These are phyloP conservation scores for Fringilla coelebs DNA, from an alignment of 2,797 vertebrate species.

Conservation along the genomic window DNA sequence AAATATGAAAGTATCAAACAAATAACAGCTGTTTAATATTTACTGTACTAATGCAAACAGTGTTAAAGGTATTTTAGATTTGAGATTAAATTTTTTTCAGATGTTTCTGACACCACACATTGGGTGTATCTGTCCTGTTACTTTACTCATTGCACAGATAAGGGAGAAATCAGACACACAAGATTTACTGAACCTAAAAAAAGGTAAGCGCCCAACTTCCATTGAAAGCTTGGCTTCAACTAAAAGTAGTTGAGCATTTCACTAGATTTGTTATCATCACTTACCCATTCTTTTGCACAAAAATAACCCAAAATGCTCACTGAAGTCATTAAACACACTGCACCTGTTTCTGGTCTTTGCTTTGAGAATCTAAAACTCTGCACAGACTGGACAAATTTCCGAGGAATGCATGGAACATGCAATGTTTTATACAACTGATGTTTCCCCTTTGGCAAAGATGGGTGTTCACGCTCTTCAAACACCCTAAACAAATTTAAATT, in stretches of 20 bases:
- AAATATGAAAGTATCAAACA: background rate
- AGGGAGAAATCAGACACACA: background rate
- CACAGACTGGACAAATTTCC: slow-evolving; percentile 48
- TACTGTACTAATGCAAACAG: background rate
- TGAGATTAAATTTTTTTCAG: background rate
- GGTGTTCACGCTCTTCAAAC: slow-evolving; percentile 49
- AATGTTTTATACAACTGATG: slow-evolving; percentile 46
- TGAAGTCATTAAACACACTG: slow-evolving; percentile 13
- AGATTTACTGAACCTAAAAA: background rate
- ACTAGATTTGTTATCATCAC: background rate
- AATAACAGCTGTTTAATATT: background rate
- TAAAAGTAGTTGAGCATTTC: background rate
- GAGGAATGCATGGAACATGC: slow-evolving; percentile 33
- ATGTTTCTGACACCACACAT: background rate
- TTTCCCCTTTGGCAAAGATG: slow-evolving; percentile 39
- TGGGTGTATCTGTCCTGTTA: background rate
- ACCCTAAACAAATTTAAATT: slow-evolving; percentile 38
- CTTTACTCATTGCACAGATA: background rate
- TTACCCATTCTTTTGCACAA: background rate
- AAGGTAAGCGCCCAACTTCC: background rate
- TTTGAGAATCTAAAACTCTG: slow-evolving; percentile 40
- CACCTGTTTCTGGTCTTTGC: slow-evolving; percentile 64
- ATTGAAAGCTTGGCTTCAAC: background rate
- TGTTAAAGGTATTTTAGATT: background rate
- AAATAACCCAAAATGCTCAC: background rate